A percentile compares a stretch with the other conserved stretches of the same genome.
These are phyloP conservation scores for Nowickia ferox DNA, from an alignment of 2,888 invertebrate genomes.

Conservation along the genomic window DNA sequence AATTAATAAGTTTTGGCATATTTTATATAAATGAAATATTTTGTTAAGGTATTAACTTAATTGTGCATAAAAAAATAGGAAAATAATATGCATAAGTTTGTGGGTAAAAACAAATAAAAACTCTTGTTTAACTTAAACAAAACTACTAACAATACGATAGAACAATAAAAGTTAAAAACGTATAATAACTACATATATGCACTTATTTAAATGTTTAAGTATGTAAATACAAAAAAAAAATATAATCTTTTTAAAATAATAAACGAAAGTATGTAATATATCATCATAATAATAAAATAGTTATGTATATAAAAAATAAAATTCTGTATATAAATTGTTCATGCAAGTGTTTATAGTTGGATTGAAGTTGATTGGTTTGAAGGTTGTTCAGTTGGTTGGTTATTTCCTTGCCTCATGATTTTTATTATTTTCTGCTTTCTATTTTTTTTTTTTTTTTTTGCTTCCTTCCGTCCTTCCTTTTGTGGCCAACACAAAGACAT, in stretches of 20 bases:
- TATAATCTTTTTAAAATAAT: not conserved
- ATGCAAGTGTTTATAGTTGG: conserved; percentile 42
- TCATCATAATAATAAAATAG: conserved; percentile 22
- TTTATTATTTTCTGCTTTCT: conserved; percentile 18
- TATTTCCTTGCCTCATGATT: conserved; percentile 24
- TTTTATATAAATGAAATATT: conserved; percentile 14
- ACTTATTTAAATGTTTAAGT: not conserved
- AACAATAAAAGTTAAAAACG: conserved; percentile 30
- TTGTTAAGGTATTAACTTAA: conserved; percentile 23
- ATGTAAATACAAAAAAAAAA: conserved; percentile 19
- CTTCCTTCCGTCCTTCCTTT: conserved; percentile 18
- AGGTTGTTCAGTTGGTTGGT: conserved; percentile 49
- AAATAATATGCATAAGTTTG: conserved; percentile 1
- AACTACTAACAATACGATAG: conserved; percentile 23
- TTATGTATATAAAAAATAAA: conserved; percentile 3
- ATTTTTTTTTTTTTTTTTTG: conserved; percentile 1
- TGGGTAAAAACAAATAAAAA: conserved; percentile 12
- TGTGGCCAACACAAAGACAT: conserved; percentile 35
- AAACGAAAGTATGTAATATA: conserved; percentile 54
- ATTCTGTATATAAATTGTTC: conserved; percentile 52
- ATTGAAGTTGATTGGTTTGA: conserved; percentile 48
- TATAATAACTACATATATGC: conserved; percentile 4
- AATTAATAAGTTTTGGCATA: conserved; percentile 43
- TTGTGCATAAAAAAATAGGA: conserved; percentile 33
- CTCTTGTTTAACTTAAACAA: conserved; percentile 18